phyloP scores from a whole-genome alignment of 1,140 invertebrate species.

The Bombus soroeensis region DNA sequence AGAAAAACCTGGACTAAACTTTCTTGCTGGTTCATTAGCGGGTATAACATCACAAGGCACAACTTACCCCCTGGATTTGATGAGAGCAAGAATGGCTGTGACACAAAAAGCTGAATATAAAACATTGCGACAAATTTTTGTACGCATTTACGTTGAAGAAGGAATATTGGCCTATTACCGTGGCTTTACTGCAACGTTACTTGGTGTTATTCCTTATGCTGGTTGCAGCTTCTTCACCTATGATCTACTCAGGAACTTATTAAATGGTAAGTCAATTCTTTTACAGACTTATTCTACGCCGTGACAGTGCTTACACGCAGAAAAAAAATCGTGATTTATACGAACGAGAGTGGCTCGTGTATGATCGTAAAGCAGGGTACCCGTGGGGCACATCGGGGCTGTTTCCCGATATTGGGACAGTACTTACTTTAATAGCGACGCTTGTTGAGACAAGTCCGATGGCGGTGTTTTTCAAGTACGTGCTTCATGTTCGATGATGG shows the following conservation, averaged over 20 bases:
- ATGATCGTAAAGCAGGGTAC: constrained; percentile 68
- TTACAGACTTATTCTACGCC: constrained; percentile 44
- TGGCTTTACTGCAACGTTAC: constrained; percentile 94
- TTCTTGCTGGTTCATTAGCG: constrained; percentile 96
- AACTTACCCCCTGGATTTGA: constrained; percentile 98
- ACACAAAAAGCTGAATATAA: constrained; percentile 90
- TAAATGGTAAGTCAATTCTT: constrained; percentile 86
- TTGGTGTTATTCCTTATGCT: constrained; percentile 98
- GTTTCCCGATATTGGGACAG: constrained; percentile 73
- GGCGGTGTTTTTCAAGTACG: constrained; percentile 72
- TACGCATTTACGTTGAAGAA: constrained; percentile 91
- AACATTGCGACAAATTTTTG: constrained; percentile 90
- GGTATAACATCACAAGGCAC: constrained; percentile 95
- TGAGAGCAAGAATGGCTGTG: constrained; percentile 98
- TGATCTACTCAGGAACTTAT: constrained; percentile 94
- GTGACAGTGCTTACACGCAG: constrained; percentile 57
- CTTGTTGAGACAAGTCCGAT: constrained; percentile 74
- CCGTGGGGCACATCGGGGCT: constrained; percentile 69
- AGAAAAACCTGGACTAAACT: constrained; percentile 80
- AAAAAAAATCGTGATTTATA: constrained; percentile 55
- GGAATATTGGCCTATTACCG: constrained; percentile 91
- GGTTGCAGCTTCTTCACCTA: constrained; percentile 99
- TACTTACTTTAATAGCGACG: constrained; percentile 74
- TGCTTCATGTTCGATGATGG: constrained; percentile 79
- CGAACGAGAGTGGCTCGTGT: constrained; percentile 63